Base-by-base conservation (phyloP, 2,113 vertebrate species). In the Turnix velox region DNA sequence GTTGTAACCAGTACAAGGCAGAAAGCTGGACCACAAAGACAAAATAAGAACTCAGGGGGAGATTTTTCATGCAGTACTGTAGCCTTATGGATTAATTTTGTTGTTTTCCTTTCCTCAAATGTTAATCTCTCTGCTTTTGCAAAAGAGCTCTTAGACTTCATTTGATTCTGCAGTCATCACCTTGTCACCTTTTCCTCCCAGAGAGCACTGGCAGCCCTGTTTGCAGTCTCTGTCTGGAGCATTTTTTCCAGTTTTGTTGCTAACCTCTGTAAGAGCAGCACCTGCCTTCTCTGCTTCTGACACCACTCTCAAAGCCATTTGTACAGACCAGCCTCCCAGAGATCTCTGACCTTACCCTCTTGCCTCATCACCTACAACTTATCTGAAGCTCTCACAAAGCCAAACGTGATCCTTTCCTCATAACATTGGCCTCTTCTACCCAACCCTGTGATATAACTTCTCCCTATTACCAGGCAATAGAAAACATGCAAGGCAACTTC, bases 311-410 rank as follows among this genome's bases (percentile, higher is more conserved):
- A 9, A 18, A 49, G 18, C 18, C 46, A 3, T 28, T 43, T 63
- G 51, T 62, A 48, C 22, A 0, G 2, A 67, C 30, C 51, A 51
- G 55, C 52, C 69, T 87, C 0, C 0, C 4, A 31, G 42, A 55
- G 8, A 55, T 19, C 37, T 87, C 75, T 59, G 77, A 59, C 40
- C 66, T 81, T 43, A 12, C 12, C 10, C n/a, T 63, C 73, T 67
- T 54, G 18, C n/a, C n/a, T 80, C 30, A 27, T 55, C 43, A 18
- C 13, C 84, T 57, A 48, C 77, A 48, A 0, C 5, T 71, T 25
- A 40, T 14, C 62, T 75, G 48, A 48, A 75, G 20, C n/a, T 40
- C 23, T 66, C 63, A 48, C 33, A n/a, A 6, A 51, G 10, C 27
- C 40, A 37, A 17, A 22, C 18, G 3, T 1, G 18, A 37, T 40